These are phyloP conservation scores for Aleiodes sp. DNA, from an alignment of 1,140 invertebrate species.

Conservation along the genomic window DNA sequence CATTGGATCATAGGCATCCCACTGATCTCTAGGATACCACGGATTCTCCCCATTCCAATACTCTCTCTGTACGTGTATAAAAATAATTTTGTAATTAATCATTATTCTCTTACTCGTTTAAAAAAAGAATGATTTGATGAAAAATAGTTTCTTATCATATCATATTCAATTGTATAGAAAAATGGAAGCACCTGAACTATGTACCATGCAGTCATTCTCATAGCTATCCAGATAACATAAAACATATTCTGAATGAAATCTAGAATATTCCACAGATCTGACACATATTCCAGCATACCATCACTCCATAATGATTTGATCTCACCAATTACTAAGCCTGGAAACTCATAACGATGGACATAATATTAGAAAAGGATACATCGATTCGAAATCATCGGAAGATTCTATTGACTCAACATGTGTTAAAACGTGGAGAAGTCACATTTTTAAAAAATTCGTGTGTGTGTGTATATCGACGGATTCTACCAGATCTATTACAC, in stretches of 20 bases:
- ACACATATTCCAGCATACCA: conserved; percentile 88
- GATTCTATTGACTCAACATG: no score
- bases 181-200: conserved; percentile 78
- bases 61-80: conserved; percentile 71
- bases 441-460: no score
- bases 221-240: conserved; percentile 90
- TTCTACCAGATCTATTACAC: no score
- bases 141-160: no score
- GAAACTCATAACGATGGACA: no score
- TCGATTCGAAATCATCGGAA: no score
- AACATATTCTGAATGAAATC: conserved; percentile 95
- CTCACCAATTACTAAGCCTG: conserved; percentile 93
- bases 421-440: no score
- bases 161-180: no score
- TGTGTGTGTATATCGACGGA: no score
- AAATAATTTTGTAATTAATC: no score
- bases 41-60: conserved; percentile 76
- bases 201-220: conserved; percentile 79
- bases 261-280: conserved; percentile 96
- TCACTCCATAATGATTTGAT: conserved; percentile 86
- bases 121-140: neutral
- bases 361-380: no score
- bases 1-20: conserved; percentile 95
- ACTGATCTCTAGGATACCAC: conserved; percentile 85
- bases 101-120: no score